Percentiles rank a stretch among this genome's conserved stretches.
These are phyloP conservation scores for Elymnias hypermnestra DNA, from an alignment of 1,140 invertebrate genomes.

Conservation along the genomic window DNA sequence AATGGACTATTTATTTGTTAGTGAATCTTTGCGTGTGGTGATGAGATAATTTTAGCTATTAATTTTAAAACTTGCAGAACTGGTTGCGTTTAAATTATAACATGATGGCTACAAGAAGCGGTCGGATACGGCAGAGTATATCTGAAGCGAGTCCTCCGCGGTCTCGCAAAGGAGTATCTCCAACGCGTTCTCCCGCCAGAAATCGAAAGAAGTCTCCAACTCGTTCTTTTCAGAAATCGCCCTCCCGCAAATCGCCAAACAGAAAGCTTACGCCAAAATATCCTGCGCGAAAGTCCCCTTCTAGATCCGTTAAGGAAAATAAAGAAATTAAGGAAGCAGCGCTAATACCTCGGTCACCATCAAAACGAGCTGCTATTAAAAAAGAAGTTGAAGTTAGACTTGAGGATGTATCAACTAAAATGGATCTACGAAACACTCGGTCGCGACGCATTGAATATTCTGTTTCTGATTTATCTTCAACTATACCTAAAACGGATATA, in stretches of 20 bases:
- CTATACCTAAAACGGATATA: slow-evolving; percentile 24
- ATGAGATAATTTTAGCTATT: slow-evolving; percentile 51
- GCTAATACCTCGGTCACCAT: slow-evolving; percentile 40
- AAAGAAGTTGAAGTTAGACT: slow-evolving; percentile 36
- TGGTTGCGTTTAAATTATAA: slow-evolving; percentile 25
- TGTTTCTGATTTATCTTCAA: slow-evolving; percentile 39
- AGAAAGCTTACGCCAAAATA: slow-evolving; percentile 41
- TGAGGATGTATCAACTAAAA: slow-evolving; percentile 36
- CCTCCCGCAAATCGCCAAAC: slow-evolving; percentile 44
- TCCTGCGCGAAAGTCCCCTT: slow-evolving; percentile 50
- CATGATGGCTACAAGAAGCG: slow-evolving; percentile 65
- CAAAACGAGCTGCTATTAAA: slow-evolving; percentile 44
- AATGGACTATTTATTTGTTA: neutral
- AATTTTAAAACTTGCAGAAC: slow-evolving; percentile 24
- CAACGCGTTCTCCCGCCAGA: slow-evolving; percentile 62
- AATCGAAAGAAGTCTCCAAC: slow-evolving; percentile 48
- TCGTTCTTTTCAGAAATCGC: slow-evolving; percentile 44
- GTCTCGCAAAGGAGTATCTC: slow-evolving; percentile 54
- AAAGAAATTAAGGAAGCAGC: neutral
- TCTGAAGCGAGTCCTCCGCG: slow-evolving; percentile 47
- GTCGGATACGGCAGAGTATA: slow-evolving; percentile 44
- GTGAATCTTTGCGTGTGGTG: slow-evolving; percentile 28
- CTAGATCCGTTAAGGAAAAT: slow-evolving; percentile 42
- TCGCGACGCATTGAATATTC: slow-evolving; percentile 54
- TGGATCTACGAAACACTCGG: slow-evolving; percentile 39